Conservation (phyloP, 2,888 invertebrate species). For the Hipparchia semele region DNA sequence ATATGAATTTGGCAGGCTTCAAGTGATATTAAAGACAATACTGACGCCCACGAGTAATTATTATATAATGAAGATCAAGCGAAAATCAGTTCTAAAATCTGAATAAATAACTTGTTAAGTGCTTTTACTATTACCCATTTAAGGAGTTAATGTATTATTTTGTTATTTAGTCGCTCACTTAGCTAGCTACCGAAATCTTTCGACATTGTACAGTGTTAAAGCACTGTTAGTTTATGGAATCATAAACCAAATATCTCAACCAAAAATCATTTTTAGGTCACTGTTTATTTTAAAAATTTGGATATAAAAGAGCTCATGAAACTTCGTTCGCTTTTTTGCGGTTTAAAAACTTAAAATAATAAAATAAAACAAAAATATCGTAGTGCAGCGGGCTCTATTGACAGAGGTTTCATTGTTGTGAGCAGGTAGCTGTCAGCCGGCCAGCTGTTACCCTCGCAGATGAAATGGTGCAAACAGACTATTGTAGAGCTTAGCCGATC, state of each 20-base stretch:
- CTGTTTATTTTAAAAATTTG: slow-evolving; percentile 27
- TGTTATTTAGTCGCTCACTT: too few species aligned
- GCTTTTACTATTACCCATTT: too few species aligned
- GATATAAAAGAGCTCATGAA: slow-evolving; percentile 39
- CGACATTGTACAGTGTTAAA: background rate
- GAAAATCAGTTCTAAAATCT: too few species aligned
- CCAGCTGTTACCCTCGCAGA: slow-evolving; percentile 67
- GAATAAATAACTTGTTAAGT: too few species aligned
- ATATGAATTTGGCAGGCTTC: too few species aligned
- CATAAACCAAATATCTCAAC: slow-evolving; percentile 13
- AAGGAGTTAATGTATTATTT: too few species aligned
- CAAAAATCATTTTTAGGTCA: slow-evolving; percentile 18
- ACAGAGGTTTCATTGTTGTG: slow-evolving; percentile 67
- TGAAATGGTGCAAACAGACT: slow-evolving; percentile 62
- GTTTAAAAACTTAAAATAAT: slow-evolving; percentile 44
- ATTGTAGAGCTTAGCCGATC: slow-evolving; percentile 56
- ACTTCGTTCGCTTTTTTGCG: slow-evolving; percentile 40
- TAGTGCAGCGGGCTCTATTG: slow-evolving; percentile 61
- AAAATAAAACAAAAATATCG: slow-evolving; percentile 55
- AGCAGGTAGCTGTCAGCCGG: slow-evolving; percentile 73
- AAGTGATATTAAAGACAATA: too few species aligned
- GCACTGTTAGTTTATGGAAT: background rate
- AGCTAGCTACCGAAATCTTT: background rate
- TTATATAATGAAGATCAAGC: too few species aligned
- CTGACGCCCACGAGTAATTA: too few species aligned